Percentiles rank a stretch among this genome's conserved stretches.
Evolutionary conservation across 2,113 vertebrate species (phyloP).

Genomic region (Burhinus oedicnemus): DNA sequence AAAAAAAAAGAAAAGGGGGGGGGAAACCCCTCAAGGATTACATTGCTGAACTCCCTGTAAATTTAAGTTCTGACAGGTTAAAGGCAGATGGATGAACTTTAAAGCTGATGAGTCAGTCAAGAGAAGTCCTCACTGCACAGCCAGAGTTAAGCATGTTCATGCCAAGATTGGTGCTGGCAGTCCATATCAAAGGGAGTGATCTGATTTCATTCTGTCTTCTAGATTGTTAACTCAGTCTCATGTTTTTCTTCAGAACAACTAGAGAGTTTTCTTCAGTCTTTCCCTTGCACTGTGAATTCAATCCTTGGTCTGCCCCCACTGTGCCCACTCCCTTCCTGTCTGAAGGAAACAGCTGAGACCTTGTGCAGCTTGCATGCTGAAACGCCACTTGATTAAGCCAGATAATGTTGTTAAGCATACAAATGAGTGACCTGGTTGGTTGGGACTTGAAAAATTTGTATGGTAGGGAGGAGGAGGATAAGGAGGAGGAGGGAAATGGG

Average conservation of each 20-base stretch:
- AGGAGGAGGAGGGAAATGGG: not conserved
- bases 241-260: not conserved
- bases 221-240: not conserved
- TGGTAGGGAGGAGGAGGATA: not conserved
- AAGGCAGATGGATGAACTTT: not conserved
- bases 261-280: not conserved
- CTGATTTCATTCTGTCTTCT: not conserved
- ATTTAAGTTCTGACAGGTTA: not conserved
- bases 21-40: not conserved
- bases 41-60: not conserved
- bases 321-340: not conserved
- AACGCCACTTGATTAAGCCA: not conserved
- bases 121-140: not conserved
- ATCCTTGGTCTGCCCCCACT: not conserved
- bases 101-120: not conserved
- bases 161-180: not conserved
- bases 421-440: not conserved
- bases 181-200: not conserved
- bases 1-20: not conserved
- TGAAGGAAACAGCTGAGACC: not conserved
- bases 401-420: accelerated
- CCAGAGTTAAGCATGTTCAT: not conserved
- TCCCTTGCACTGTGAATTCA: not conserved
- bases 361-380: not conserved
- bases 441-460: not conserved